Percentiles rank a stretch among this genome's conserved stretches.
Conservation (phyloP, 2,888 invertebrate genomes). For the Cataglyphis altisquamis region DNA sequence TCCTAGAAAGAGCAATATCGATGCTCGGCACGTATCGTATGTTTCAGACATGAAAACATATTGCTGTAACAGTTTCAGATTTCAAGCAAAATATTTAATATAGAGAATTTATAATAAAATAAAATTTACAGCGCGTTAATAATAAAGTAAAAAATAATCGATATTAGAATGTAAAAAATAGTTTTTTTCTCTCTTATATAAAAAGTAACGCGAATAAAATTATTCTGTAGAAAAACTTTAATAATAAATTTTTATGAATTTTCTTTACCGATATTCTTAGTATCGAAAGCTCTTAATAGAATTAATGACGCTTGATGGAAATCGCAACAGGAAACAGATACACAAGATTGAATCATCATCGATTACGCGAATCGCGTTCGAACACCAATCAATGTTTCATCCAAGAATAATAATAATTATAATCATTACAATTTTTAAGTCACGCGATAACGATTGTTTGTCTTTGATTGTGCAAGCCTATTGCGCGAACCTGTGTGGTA, state of each 20-base stretch:
- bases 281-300: not conserved
- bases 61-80: too few species aligned
- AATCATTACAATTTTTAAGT: constrained; percentile 24
- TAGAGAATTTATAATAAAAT: not conserved
- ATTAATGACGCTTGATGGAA: not conserved
- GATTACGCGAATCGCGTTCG: not conserved
- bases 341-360: not conserved
- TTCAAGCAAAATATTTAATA: not conserved
- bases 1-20: not conserved
- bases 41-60: not conserved
- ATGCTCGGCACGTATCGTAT: not conserved
- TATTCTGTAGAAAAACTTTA: not conserved
- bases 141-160: not conserved
- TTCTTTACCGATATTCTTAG: not conserved
- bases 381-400: constrained; percentile 9
- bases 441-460: constrained; percentile 24
- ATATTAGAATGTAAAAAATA: not conserved
- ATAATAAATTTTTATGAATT: not conserved
- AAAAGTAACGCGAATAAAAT: not conserved
- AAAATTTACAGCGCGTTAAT: not conserved
- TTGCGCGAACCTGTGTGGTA: too few species aligned
- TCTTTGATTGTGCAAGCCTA: not conserved
- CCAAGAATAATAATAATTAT: not conserved
- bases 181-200: not conserved
- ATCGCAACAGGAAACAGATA: not conserved